These are phyloP conservation scores for Zaprionus vittiger DNA, from an alignment of 1,140 invertebrate species.

Conservation along the genomic window DNA sequence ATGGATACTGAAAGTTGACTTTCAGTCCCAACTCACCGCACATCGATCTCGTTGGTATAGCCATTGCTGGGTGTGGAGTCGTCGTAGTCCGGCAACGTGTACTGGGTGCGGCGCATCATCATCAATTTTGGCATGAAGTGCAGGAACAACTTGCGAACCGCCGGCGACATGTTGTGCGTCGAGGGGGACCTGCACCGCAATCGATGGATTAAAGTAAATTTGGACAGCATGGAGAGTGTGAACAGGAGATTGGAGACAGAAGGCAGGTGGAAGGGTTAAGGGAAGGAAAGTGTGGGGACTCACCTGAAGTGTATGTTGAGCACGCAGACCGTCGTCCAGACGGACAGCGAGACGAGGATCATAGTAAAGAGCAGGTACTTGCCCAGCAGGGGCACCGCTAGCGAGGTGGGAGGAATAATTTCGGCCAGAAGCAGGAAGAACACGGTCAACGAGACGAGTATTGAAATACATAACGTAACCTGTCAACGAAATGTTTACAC, in stretches of 20 bases:
- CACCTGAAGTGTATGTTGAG: constrained; percentile 99
- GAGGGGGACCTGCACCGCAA: constrained; percentile 93
- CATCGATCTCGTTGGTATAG: constrained; percentile 91
- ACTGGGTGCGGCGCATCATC: constrained; percentile 94
- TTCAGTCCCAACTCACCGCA: constrained; percentile 87
- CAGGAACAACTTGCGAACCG: constrained; percentile 94
- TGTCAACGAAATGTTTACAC: constrained; percentile 85
- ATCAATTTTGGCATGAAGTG: constrained; percentile 94
- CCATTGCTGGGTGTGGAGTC: constrained; percentile 90
- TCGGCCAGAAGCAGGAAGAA: constrained; percentile 98
- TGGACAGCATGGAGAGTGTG: neutral
- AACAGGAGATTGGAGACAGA: neutral
- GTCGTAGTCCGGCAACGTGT: constrained; percentile 92
- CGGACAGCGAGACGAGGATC: constrained; percentile 98
- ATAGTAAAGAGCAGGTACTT: constrained; percentile 99
- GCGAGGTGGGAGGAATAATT: constrained; percentile 98
- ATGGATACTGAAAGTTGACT: neutral
- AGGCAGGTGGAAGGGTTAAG: neutral
- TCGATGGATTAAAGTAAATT: constrained; percentile 26
- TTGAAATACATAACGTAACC: constrained; percentile 97
- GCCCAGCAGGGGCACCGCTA: constrained; percentile 98
- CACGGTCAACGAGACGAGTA: constrained; percentile 98
- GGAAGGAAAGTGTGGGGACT: constrained; percentile 68
- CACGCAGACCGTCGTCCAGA: constrained; percentile 98
- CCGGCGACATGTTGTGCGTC: constrained; percentile 97